A percentile compares a stretch with the other conserved stretches of the same genome.
Conservation (phyloP, 2,113 vertebrate genomes). For the Rhabdomys dilectus region DNA sequence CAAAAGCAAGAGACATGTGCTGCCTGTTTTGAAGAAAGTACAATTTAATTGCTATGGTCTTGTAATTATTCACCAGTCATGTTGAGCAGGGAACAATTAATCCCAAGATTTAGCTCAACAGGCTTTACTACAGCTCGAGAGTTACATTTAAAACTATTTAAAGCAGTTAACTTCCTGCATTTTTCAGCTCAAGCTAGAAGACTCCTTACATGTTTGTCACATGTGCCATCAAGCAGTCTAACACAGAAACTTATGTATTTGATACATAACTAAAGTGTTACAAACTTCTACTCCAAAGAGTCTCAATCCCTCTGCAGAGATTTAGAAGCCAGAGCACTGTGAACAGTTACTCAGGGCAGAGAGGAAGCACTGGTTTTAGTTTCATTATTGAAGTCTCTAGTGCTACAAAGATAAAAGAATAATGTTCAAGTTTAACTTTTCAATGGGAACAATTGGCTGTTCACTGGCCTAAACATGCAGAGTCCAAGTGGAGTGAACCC, state of each 20-base stretch:
- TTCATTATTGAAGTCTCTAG: slow-evolving; percentile 62
- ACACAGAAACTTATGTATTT: slow-evolving; percentile 27
- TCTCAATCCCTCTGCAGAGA: not conserved
- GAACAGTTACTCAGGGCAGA: not conserved
- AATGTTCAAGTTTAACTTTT: slow-evolving; percentile 54
- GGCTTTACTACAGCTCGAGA: slow-evolving; percentile 66
- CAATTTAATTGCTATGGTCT: slow-evolving; percentile 77
- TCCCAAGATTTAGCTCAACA: slow-evolving; percentile 77
- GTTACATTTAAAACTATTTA: slow-evolving; percentile 80
- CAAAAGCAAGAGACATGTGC: slow-evolving; percentile 75
- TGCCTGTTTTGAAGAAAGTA: slow-evolving; percentile 79
- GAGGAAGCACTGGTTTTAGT: not conserved
- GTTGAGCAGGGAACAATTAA: slow-evolving; percentile 83
- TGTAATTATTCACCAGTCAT: slow-evolving; percentile 82
- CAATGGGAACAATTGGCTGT: slow-evolving; percentile 73
- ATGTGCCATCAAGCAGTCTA: slow-evolving; percentile 60
- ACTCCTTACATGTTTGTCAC: slow-evolving; percentile 59
- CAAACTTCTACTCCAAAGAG: slow-evolving; percentile 42
- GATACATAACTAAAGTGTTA: slow-evolving; percentile 23
- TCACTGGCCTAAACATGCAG: slow-evolving; percentile 75
- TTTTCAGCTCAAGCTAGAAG: slow-evolving; percentile 58
- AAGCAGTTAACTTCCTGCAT: slow-evolving; percentile 53
- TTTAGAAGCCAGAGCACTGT: slow-evolving; percentile 31
- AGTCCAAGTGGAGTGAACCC: slow-evolving; percentile 33
- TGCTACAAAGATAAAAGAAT: slow-evolving; percentile 33